phyloP scores from a whole-genome alignment of 2,797 vertebrate species.

The Chloroceryle inda region DNA sequence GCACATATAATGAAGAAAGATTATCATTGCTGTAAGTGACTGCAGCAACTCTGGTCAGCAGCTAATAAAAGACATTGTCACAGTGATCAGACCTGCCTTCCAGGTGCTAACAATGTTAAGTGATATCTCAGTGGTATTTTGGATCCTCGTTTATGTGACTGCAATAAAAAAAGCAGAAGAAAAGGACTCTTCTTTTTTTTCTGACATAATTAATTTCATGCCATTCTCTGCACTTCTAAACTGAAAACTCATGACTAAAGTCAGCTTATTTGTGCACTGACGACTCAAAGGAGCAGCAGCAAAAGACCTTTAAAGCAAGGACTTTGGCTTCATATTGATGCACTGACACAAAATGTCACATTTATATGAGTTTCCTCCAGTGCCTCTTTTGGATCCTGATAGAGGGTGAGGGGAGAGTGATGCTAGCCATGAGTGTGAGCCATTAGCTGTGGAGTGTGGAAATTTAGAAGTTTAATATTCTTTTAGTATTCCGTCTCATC shows the following conservation, averaged over 20 bases:
- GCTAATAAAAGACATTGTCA: slow-evolving; percentile 78
- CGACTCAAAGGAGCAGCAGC: background rate
- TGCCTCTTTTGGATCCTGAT: background rate
- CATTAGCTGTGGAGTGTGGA: slow-evolving; percentile 11
- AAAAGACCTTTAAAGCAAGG: background rate
- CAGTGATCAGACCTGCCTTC: slow-evolving; percentile 58
- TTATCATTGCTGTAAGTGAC: slow-evolving; percentile 79
- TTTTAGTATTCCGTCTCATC: background rate
- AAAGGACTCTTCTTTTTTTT: background rate
- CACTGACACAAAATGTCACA: background rate
- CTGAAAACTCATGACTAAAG: background rate
- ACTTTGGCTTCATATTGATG: background rate
- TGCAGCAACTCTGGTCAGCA: slow-evolving; percentile 82
- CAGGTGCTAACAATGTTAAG: slow-evolving; percentile 82
- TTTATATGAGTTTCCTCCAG: background rate
- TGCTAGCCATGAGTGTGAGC: background rate
- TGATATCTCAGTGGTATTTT: slow-evolving; percentile 79
- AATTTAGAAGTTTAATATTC: slow-evolving; percentile 8
- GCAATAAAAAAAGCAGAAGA: background rate
- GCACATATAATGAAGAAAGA: slow-evolving; percentile 88
- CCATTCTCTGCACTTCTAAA: slow-evolving; percentile 53
- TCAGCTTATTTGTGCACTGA: background rate
- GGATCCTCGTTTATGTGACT: slow-evolving; percentile 47
- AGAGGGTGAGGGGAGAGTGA: background rate
- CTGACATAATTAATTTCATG: slow-evolving; percentile 39